Evolutionary conservation across 1,140 invertebrate species (phyloP).

Genomic region (Drosophila lini): DNA sequence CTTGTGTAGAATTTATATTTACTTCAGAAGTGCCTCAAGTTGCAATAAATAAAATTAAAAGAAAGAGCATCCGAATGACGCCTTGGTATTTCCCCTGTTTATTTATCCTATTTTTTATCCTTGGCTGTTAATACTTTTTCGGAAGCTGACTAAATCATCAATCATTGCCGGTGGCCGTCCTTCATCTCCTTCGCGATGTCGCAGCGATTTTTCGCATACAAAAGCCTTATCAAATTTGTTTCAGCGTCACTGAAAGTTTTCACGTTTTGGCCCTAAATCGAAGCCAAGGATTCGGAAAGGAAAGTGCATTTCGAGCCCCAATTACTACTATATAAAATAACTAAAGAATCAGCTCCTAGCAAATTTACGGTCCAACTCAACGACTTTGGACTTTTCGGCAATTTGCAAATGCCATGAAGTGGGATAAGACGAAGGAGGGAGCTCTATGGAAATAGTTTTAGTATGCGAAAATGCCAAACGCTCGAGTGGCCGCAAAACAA

Average conservation of each 20-base stretch:
- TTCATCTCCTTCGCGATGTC: conserved; percentile 10
- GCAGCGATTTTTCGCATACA: conserved; percentile 14
- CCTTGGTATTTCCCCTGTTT: too few species aligned
- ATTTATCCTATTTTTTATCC: conserved; percentile 9
- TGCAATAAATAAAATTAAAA: not conserved
- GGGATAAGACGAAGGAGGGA: conserved; percentile 6
- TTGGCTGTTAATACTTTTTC: conserved; percentile 49
- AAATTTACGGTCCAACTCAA: conserved; percentile 60
- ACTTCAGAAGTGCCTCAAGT: not conserved
- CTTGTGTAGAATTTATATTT: not conserved
- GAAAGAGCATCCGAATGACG: conserved; percentile 2
- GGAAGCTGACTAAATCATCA: conserved; percentile 48
- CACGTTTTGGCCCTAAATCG: conserved; percentile 32
- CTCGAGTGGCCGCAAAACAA: conserved; percentile 49
- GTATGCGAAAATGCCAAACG: conserved; percentile 52
- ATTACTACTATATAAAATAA: conserved; percentile 51
- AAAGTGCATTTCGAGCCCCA: conserved; percentile 45
- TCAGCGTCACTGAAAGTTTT: conserved; percentile 20
- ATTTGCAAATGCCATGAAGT: conserved; percentile 54
- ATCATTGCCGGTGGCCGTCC: conserved; percentile 32
- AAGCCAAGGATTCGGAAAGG: conserved; percentile 15
- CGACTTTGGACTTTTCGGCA: conserved; percentile 67
- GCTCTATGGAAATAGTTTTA: conserved; percentile 57
- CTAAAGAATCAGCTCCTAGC: conserved; percentile 27
- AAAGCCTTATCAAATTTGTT: conserved; percentile 47